Evolutionary conservation across 2,797 vertebrate genomes (phyloP), one percentile per base, ranked within the genome.

Genomic region (Coregonus ussuriensis): DNA sequence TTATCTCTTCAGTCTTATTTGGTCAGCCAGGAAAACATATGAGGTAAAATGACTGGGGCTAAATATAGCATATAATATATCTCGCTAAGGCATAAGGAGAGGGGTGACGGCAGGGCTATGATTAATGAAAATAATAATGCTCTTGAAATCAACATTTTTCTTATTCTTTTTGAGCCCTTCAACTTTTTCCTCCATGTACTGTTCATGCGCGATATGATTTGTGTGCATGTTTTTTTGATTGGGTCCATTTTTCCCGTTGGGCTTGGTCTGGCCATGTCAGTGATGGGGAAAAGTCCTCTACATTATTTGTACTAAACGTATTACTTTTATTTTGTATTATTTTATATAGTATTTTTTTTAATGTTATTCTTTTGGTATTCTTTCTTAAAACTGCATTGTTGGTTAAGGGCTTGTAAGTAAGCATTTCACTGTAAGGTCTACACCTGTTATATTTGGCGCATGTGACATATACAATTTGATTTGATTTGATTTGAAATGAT

Each of bases 81-180:
- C 97, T 95, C 95, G 95, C 96, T 95, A 97, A 96, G 41, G 41
- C 9, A 47, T 47, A 47, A 47, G 41, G 41, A 47, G 41, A 96
- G 96, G 94, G 93, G 94, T 96, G 96, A 97, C 96, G 96, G 96
- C 94, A 90, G 93, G 92, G 96, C 94, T 93, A 97, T 99, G 97
- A 99, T 99, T 98, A 98, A 99, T 99, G 97, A 98, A 98, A 98
- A 99, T 98, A 98, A 99, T 98, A 99, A 98, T 97, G 95, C 94
- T 95, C 92, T 94, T 97, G 96, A 98, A 98, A 98, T 97, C 96
- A 96, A 98, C 97, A 97, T 96, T 97, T 96, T 97, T 97, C 95
- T 95, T 95, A 94, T 95, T 95, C 93, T 95, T 94, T 94, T 89
- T 89, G 84, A 76, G 74, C 74, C 86, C 88, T 91, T 91, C 87